Evolutionary conservation across 2,888 invertebrate genomes (phyloP), one percentile per base, ranked within the genome.

Genomic region (Himalopsyche anomala): DNA sequence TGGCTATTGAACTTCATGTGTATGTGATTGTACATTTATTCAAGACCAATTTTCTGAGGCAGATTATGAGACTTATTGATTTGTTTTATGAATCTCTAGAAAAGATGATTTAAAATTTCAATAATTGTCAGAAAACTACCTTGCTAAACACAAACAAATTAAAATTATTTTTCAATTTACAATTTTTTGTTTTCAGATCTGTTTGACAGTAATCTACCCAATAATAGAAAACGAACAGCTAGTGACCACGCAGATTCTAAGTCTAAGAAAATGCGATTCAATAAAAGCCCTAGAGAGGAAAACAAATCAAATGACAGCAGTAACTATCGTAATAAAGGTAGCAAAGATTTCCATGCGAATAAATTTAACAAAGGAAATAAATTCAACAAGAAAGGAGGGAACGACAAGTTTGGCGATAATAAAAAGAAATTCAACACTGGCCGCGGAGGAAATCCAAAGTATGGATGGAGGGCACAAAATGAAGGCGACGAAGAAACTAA

Each of bases 401-500:
- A 55, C 36, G 54, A 81, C 19, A 83, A 85, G 84, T 79, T 82
- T 79, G 80, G 81, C 45, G 56, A 84, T 91, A 90, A 85, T 89
- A 90, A 4, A 42, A 88, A 87, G 17, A 89, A 88, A 80, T 28
- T 81, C 45, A 80, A 51, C 42, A 88, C 81, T 69, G 88, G 89
- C 15, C 86, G 89, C 82, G 88, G 74, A 55, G n/a, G 85, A 17
- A 84, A 89, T 86, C 89, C 89, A n/a, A 89, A 88, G 81, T 89
- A 89, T 82, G 89, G 88, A 40, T 88, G 87, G 89, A 87, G 81
- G 80, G 87, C 88, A 11, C 87, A 88, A 80, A 86, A 28, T 90
- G 81, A 91, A 82, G 51, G 81, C 19, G 85, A 62, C 15, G 55
- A 45, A n/a, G 56, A 84, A 5, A 79, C 74, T 12, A 84, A 40